Conservation (phyloP, 2,113 vertebrate genomes). For the Marcusenius ussheri region DNA sequence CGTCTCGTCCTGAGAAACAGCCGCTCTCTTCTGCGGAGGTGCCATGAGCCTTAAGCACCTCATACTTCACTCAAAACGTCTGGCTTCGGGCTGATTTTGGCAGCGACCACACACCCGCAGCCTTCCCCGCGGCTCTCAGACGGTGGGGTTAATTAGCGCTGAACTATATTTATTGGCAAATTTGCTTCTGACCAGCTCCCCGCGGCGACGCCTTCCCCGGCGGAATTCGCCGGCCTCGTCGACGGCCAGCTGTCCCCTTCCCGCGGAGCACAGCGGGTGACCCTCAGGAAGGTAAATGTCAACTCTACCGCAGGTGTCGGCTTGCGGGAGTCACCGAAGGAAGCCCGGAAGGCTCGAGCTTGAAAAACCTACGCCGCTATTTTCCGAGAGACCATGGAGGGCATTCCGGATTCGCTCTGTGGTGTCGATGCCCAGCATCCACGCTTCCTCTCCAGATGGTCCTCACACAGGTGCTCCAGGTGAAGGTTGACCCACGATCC, state of each 20-base stretch:
- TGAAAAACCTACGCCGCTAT: not conserved
- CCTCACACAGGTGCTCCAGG: not conserved
- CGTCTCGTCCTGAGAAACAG: not conserved
- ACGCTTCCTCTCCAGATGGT: not conserved
- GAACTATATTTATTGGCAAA: slow-evolving; percentile 9
- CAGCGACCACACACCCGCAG: not conserved
- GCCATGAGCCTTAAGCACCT: not conserved
- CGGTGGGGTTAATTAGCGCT: not conserved
- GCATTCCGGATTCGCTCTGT: not conserved
- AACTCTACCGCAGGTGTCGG: not conserved
- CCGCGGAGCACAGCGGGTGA: not conserved
- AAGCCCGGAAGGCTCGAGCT: not conserved
- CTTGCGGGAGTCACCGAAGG: not conserved
- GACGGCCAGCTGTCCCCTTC: not conserved
- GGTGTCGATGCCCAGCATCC: not conserved
- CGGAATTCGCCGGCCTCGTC: not conserved
- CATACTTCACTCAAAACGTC: not conserved
- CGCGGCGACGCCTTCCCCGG: not conserved
- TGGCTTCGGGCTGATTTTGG: not conserved
- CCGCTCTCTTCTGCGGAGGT: not conserved
- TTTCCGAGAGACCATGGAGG: not conserved
- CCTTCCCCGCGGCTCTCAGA: not conserved
- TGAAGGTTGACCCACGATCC: not conserved
- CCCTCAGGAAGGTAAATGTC: not conserved
- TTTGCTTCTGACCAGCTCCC: not conserved